These are phyloP conservation scores for Melieria picta DNA, from an alignment of 2,888 invertebrate species.

Conservation along the genomic window DNA sequence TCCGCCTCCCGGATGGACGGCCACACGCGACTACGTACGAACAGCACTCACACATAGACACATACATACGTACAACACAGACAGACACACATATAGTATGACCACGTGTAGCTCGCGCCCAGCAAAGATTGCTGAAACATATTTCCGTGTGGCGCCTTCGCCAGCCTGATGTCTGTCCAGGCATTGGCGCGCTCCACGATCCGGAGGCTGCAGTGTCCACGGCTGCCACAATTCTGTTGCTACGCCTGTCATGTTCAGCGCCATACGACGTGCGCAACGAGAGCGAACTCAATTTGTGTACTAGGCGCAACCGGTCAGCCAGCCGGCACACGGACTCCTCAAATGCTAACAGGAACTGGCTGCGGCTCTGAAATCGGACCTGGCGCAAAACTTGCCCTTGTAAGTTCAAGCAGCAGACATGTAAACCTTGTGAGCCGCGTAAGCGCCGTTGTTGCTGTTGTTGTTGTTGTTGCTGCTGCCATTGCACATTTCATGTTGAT, in stretches of 20 bases:
- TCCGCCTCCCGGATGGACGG: slow-evolving; percentile 4
- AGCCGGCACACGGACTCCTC: background rate
- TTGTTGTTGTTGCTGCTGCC: no score
- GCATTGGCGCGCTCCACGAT: background rate
- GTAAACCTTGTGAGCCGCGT: background rate
- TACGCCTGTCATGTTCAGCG: slow-evolving; percentile 21
- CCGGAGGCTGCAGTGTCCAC: background rate
- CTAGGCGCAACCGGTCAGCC: slow-evolving; percentile 39
- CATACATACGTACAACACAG: background rate
- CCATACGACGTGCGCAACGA: slow-evolving; percentile 57
- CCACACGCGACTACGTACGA: background rate
- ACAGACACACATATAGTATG: background rate
- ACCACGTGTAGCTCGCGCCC: background rate
- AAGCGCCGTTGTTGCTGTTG: no score
- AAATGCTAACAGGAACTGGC: background rate
- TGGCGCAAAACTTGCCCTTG: background rate
- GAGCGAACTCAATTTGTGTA: slow-evolving; percentile 61
- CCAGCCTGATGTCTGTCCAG: background rate
- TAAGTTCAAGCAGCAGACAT: background rate
- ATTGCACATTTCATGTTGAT: background rate
- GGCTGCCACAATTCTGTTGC: slow-evolving; percentile 9
- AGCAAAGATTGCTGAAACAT: background rate
- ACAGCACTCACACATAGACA: background rate
- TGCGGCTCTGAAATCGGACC: background rate
- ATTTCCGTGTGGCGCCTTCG: background rate